phyloP scores from a whole-genome alignment of 2,888 invertebrate genomes.

The Mallateleia sp. region DNA sequence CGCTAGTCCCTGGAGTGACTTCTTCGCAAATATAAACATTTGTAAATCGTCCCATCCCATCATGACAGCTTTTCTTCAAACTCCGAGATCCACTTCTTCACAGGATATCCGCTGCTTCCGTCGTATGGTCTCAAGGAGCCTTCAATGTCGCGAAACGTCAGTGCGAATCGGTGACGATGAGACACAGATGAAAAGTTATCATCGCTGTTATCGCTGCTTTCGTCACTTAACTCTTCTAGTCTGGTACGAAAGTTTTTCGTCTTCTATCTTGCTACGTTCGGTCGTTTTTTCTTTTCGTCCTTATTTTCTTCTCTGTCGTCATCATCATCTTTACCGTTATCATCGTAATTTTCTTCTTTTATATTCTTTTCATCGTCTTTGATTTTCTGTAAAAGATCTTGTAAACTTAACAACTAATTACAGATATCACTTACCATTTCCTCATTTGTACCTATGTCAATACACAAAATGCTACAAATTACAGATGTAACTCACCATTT shows the following conservation, averaged over 20 bases:
- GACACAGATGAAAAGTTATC: neutral
- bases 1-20: neutral
- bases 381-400: neutral
- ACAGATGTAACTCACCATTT: slow-evolving; percentile 19
- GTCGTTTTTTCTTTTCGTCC: no score
- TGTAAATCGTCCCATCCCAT: neutral
- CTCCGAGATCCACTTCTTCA: no score
- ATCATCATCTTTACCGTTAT: no score
- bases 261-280: no score
- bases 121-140: neutral
- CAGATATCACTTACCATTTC: slow-evolving; percentile 28
- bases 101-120: no score
- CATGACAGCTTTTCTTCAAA: neutral
- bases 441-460: slow-evolving; percentile 26
- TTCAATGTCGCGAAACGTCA: neutral
- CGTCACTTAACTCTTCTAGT: no score
- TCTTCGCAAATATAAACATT: neutral
- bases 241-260: no score
- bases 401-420: slow-evolving; percentile 1
- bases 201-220: neutral
- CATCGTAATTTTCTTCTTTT: no score
- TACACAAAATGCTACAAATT: slow-evolving; percentile 22
- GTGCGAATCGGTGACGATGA: neutral
- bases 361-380: slow-evolving; percentile 1
- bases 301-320: no score